phyloP scores from a whole-genome alignment of 1,140 invertebrate species.

The Idris sp. region DNA sequence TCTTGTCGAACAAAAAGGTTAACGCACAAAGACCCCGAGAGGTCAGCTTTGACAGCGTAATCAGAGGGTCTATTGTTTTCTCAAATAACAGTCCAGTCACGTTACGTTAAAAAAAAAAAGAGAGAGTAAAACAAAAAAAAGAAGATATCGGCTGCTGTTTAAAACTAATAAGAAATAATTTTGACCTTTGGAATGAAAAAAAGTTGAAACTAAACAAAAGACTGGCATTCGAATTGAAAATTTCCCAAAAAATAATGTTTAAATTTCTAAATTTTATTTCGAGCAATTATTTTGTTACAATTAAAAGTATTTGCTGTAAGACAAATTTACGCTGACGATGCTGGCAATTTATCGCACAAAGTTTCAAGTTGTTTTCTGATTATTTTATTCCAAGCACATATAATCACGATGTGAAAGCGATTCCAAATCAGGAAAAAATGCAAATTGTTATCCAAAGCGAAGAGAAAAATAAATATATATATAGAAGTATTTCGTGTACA shows the following conservation, averaged over 20 bases:
- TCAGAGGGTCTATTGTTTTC: slow-evolving; percentile 43
- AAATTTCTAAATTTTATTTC: too few relatives aligned
- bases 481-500: slow-evolving; percentile 10
- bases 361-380: too few relatives aligned
- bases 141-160: too few relatives aligned
- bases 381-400: not conserved
- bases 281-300: too few relatives aligned
- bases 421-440: slow-evolving; percentile 13
- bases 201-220: slow-evolving; percentile 7
- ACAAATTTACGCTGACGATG: too few relatives aligned
- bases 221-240: too few relatives aligned
- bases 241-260: too few relatives aligned
- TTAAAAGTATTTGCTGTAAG: too few relatives aligned
- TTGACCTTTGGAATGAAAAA: too few relatives aligned
- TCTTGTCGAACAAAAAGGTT: slow-evolving; percentile 30
- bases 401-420: slow-evolving; percentile 3
- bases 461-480: too few relatives aligned
- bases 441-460: slow-evolving; percentile 15
- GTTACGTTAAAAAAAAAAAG: slow-evolving; percentile 18
- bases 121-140: not conserved
- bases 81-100: slow-evolving; percentile 33
- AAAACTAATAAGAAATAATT: too few relatives aligned
- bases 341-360: too few relatives aligned
- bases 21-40: slow-evolving; percentile 15
- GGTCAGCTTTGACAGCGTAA: slow-evolving; percentile 48